Percentiles rank a stretch among this genome's conserved stretches.
phyloP scores from a whole-genome alignment of 2,888 invertebrate genomes.

The Diarsia mendica region DNA sequence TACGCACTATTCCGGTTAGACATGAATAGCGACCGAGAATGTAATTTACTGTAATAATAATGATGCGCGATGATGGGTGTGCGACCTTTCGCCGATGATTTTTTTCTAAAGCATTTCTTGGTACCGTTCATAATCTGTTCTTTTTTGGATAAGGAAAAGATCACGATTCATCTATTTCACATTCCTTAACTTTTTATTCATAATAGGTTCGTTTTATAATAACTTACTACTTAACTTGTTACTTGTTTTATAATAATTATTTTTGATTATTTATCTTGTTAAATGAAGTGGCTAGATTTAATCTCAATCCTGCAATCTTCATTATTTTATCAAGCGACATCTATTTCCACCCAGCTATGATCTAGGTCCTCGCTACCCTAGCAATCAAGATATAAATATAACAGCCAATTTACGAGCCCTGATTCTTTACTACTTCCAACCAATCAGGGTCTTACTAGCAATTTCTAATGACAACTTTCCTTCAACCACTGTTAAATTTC shows the following conservation, averaged over 20 bases:
- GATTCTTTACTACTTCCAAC: not conserved
- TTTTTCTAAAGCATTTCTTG: constrained; percentile 15
- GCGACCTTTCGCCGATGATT: constrained; percentile 37
- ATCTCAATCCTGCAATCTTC: not conserved
- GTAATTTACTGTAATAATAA: constrained; percentile 46
- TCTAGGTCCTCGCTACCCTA: not conserved
- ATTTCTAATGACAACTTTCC: not conserved
- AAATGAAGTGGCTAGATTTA: not conserved
- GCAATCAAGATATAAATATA: too few relatives aligned
- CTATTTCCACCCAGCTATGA: not conserved
- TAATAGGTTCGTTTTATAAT: too few relatives aligned
- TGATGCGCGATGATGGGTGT: constrained; percentile 7
- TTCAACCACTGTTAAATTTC: not conserved
- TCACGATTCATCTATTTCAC: constrained; percentile 12
- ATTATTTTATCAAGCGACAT: not conserved
- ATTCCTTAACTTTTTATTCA: not conserved
- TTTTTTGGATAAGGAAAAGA: constrained; percentile 23
- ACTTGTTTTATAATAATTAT: too few relatives aligned
- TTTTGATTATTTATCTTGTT: not conserved
- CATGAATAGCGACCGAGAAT: not conserved
- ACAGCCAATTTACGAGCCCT: not conserved
- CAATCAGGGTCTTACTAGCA: not conserved
- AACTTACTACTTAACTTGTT: too few relatives aligned
- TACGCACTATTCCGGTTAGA: not conserved
- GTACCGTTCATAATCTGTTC: constrained; percentile 42